Evolutionary conservation across 1,140 invertebrate genomes (phyloP).

Genomic region (Camponotus floridanus): DNA sequence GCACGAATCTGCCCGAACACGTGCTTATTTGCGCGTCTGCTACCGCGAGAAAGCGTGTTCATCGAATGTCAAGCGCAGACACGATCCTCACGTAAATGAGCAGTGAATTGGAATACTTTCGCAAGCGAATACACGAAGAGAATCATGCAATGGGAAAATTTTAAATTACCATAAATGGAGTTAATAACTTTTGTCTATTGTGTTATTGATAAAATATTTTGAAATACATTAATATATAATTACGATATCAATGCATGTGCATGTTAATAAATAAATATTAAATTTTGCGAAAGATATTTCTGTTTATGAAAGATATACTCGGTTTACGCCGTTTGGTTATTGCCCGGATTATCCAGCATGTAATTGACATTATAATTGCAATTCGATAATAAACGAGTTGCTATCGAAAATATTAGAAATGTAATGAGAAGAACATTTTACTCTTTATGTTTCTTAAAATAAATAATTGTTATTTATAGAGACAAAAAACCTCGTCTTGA

Average conservation of each 20-base stretch:
- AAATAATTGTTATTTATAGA: slow-evolving; percentile 15
- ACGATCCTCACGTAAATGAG: slow-evolving; percentile 54
- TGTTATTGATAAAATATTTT: slow-evolving; percentile 9
- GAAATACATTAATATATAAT: not conserved
- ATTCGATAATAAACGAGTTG: slow-evolving; percentile 9
- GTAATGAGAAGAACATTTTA: not conserved
- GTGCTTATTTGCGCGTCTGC: slow-evolving; percentile 35
- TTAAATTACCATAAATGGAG: not conserved
- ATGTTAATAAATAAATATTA: slow-evolving; percentile 30
- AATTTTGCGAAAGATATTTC: slow-evolving; percentile 26
- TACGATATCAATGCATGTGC: not conserved
- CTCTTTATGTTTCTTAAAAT: not conserved
- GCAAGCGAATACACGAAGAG: not conserved
- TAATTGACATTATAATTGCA: slow-evolving; percentile 22
- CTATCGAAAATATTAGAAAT: not conserved
- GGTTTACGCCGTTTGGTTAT: slow-evolving; percentile 19
- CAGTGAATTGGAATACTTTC: slow-evolving; percentile 55
- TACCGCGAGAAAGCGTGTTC: slow-evolving; percentile 39
- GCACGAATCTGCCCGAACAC: slow-evolving; percentile 20
- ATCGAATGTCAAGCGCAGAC: slow-evolving; percentile 58
- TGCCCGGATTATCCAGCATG: not conserved
- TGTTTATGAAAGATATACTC: not conserved
- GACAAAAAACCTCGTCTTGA: not conserved
- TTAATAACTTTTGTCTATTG: slow-evolving; percentile 13
- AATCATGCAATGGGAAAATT: not conserved